A percentile compares a stretch with the other conserved stretches of the same genome.
These are phyloP conservation scores for Dynastes maya DNA, from an alignment of 2,888 invertebrate species.

Conservation along the genomic window DNA sequence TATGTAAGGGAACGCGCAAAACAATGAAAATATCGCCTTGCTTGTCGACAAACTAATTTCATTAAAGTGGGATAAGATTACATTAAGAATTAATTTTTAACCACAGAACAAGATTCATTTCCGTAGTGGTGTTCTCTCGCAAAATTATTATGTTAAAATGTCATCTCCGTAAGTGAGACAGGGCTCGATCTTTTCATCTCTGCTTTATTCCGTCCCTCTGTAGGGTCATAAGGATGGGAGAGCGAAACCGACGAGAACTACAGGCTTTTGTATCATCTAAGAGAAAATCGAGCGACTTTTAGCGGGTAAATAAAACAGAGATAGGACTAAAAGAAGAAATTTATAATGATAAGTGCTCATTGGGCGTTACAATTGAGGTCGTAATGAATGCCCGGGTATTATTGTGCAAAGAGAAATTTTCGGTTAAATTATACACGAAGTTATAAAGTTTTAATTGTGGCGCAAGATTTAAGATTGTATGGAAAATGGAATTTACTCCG, in stretches of 20 bases:
- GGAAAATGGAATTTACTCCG: neutral
- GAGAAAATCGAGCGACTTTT: neutral
- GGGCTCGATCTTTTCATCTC: neutral
- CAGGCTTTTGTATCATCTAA: neutral
- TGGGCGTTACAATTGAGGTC: conserved; percentile 14
- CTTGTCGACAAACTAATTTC: no score
- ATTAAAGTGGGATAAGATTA: no score
- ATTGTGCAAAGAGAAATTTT: neutral
- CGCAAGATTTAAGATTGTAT: neutral
- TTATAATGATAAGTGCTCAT: conserved; percentile 15
- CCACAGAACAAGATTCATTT: no score
- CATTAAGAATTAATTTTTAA: no score
- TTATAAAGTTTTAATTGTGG: conserved; percentile 8
- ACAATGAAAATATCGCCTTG: no score
- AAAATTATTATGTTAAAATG: conserved; percentile 23
- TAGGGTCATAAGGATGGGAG: no score
- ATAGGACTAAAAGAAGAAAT: neutral
- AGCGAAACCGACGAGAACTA: no score
- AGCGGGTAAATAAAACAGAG: neutral
- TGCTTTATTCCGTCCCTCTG: neutral
- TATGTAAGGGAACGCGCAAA: no score
- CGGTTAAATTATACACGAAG: conserved; percentile 3
- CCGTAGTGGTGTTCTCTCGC: no score
- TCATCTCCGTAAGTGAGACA: conserved; percentile 12
- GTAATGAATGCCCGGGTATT: neutral